Percentiles rank a stretch among this genome's conserved stretches.
These are phyloP conservation scores for Palythoa grandiflora DNA, from an alignment of 92 coral and sea anemone species.

Conservation along the genomic window DNA sequence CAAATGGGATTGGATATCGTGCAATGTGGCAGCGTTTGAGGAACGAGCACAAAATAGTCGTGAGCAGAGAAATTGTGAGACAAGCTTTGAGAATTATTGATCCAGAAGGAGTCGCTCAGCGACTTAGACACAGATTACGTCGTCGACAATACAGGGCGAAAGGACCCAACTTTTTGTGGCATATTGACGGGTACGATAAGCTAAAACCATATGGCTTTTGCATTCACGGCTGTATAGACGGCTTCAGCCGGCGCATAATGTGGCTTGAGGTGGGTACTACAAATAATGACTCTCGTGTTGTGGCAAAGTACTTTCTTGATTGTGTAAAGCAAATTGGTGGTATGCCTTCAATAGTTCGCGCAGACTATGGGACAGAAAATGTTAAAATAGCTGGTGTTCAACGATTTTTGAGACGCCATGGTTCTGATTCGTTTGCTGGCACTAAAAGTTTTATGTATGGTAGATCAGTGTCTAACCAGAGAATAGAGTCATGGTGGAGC, in stretches of 20 bases:
- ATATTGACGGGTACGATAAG: slow-evolving; percentile 14
- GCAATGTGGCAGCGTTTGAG: slow-evolving; percentile 11
- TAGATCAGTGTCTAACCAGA: slow-evolving; percentile 34
- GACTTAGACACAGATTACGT: slow-evolving; percentile 8
- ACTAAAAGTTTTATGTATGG: slow-evolving; percentile 23
- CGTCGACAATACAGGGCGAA: slow-evolving; percentile 11
- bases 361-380: slow-evolving; percentile 22
- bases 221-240: slow-evolving; percentile 31
- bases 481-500: slow-evolving; percentile 29
- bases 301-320: slow-evolving; percentile 20
- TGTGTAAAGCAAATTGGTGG: not conserved
- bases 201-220: slow-evolving; percentile 20
- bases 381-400: slow-evolving; percentile 37
- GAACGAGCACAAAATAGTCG: slow-evolving; percentile 9
- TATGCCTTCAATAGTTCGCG: not conserved
- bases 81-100: slow-evolving; percentile 4
- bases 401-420: slow-evolving; percentile 40
- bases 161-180: slow-evolving; percentile 29
- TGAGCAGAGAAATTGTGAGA: slow-evolving; percentile 8
- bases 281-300: slow-evolving; percentile 41
- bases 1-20: slow-evolving; percentile 8
- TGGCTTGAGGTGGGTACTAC: slow-evolving; percentile 32
- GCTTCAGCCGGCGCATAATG: slow-evolving; percentile 1
- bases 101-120: slow-evolving; percentile 11
- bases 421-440: slow-evolving; percentile 29